These are phyloP conservation scores for Heliangelus exortis DNA, from an alignment of 2,797 vertebrate genomes.

Conservation along the genomic window DNA sequence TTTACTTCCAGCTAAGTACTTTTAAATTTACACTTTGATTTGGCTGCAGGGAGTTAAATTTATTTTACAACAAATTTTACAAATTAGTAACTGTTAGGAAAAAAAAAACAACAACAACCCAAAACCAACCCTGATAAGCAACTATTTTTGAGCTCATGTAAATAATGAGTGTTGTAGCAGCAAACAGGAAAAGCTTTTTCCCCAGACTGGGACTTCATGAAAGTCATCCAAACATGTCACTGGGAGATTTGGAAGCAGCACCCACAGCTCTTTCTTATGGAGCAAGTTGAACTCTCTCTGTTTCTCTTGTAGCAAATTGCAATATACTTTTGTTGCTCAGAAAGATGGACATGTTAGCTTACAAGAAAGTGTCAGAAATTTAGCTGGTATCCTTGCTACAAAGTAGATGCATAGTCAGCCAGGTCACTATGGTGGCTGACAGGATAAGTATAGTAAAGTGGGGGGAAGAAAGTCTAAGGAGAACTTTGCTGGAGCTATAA, in stretches of 20 bases:
- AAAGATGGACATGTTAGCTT: not conserved
- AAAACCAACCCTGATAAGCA: not conserved
- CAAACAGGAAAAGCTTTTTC: not conserved
- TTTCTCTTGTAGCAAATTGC: not conserved
- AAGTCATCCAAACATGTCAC: slow-evolving; percentile 33
- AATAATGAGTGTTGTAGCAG: not conserved
- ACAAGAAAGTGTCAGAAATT: not conserved
- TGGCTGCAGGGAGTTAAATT: not conserved
- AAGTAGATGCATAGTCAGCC: not conserved
- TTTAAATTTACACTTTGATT: not conserved
- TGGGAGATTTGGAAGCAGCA: not conserved
- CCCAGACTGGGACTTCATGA: not conserved
- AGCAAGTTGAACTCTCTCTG: not conserved
- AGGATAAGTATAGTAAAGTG: not conserved
- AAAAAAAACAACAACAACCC: not conserved
- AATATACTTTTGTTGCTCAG: not conserved
- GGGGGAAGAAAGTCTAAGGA: not conserved
- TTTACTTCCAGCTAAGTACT: not conserved
- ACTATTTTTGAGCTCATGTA: not conserved
- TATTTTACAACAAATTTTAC: not conserved
- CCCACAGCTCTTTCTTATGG: not conserved
- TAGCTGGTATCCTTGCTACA: not conserved
- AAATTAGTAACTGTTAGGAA: not conserved
- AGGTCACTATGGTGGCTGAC: not conserved
- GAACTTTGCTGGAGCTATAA: not conserved